Percentiles rank a stretch among this genome's conserved stretches.
These are phyloP conservation scores for Drosophila histrio DNA, from an alignment of 2,888 invertebrate species.

Conservation along the genomic window DNA sequence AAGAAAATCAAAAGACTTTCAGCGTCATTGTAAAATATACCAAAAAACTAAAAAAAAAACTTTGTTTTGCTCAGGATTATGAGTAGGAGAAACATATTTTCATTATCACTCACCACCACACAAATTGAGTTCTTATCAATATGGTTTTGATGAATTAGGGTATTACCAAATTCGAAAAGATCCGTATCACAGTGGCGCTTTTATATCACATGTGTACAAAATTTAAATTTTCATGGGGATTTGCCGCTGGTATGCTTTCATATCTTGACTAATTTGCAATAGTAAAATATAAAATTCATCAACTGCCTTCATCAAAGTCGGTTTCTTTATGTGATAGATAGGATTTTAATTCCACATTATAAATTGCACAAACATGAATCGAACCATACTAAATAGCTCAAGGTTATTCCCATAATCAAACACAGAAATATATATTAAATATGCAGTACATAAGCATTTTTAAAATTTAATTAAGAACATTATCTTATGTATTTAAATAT, in stretches of 20 bases:
- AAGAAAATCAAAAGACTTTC: too few species aligned
- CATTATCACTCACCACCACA: background rate
- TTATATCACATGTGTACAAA: slow-evolving; percentile 59
- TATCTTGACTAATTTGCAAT: slow-evolving; percentile 57
- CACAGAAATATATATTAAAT: background rate
- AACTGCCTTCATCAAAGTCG: slow-evolving; percentile 64
- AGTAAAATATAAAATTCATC: slow-evolving; percentile 62
- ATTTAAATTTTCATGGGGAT: slow-evolving; percentile 35
- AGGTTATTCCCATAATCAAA: slow-evolving; percentile 6
- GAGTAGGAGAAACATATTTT: background rate
- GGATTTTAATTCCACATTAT: slow-evolving; percentile 54
- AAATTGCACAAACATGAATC: slow-evolving; percentile 20
- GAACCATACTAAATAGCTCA: slow-evolving; percentile 5
- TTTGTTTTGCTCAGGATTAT: background rate
- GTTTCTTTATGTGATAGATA: slow-evolving; percentile 57
- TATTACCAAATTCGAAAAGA: slow-evolving; percentile 45
- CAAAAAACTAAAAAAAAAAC: background rate
- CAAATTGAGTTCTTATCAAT: slow-evolving; percentile 27
- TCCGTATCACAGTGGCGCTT: slow-evolving; percentile 22
- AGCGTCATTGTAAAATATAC: too few species aligned
- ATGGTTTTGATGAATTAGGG: slow-evolving; percentile 51
- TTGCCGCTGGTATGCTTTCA: slow-evolving; percentile 37
- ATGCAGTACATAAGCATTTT: background rate
- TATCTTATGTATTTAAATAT: too few species aligned
- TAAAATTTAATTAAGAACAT: background rate